Conservation (phyloP, 2,888 invertebrate genomes). For the Nematopogon swammerdamellus region DNA sequence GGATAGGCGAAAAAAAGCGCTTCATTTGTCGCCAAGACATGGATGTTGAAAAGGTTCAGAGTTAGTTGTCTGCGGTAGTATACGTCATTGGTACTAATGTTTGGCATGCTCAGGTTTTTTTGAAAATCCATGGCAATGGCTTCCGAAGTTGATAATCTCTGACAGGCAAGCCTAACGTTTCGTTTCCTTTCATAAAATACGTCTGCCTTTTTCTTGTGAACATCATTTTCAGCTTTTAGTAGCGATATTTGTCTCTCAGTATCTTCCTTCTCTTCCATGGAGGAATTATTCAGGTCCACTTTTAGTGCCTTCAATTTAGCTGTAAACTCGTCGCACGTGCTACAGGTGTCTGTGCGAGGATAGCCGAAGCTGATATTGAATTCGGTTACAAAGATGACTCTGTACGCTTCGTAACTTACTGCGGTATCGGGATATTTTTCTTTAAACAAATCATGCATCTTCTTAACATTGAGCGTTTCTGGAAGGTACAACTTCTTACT, state of each 20-base stretch:
- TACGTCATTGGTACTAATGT: conserved; percentile 10
- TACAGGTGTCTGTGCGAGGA: conserved; percentile 16
- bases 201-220: conserved; percentile 9
- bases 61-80: conserved; percentile 14
- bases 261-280: conserved; percentile 7
- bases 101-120: conserved; percentile 11
- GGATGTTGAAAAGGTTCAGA: conserved; percentile 15
- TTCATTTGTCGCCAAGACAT: conserved; percentile 12
- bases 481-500: conserved; percentile 13
- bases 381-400: conserved; percentile 5
- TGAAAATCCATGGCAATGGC: conserved; percentile 13
- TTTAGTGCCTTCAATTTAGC: conserved; percentile 9
- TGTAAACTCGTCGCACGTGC: conserved; percentile 13
- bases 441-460: conserved; percentile 12
- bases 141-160: too few species aligned
- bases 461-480: conserved; percentile 7
- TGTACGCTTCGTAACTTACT: conserved; percentile 2
- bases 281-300: neutral
- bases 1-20: conserved; percentile 16
- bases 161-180: conserved; percentile 6
- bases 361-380: conserved; percentile 18
- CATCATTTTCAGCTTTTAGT: too few species aligned
- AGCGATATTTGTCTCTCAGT: conserved; percentile 5
- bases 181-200: conserved; percentile 12
- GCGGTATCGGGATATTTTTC: conserved; percentile 6